Evolutionary conservation across 92 coral and sea anemone species (phyloP).

Genomic region (Epizoanthus rinbou): DNA sequence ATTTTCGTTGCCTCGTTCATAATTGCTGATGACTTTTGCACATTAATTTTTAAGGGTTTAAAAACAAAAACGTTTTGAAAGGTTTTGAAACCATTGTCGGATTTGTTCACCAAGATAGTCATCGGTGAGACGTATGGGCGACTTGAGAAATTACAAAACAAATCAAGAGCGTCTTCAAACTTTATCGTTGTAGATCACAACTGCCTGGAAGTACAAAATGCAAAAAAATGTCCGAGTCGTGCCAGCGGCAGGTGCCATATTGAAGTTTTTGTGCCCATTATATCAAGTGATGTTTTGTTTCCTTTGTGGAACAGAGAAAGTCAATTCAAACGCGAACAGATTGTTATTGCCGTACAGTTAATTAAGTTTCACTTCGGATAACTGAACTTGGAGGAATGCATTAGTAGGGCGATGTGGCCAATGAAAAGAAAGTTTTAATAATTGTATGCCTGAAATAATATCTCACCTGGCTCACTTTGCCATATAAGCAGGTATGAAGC

Average conservation of each 20-base stretch:
- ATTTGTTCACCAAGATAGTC: background rate
- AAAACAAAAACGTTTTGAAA: background rate
- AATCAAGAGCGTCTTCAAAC: background rate
- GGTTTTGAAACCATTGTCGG: background rate
- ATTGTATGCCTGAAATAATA: background rate
- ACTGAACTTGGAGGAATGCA: background rate
- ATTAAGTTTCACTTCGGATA: slow-evolving; percentile 9
- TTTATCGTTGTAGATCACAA: too few relatives aligned
- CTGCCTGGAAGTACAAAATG: too few relatives aligned
- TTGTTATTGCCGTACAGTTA: slow-evolving; percentile 10
- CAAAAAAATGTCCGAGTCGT: background rate
- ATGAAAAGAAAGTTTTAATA: slow-evolving; percentile 12
- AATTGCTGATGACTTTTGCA: background rate
- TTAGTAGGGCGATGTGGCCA: background rate
- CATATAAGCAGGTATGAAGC: background rate
- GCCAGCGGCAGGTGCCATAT: background rate
- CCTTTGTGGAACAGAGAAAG: background rate
- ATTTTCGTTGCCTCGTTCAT: background rate
- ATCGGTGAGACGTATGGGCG: background rate
- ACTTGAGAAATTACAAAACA: background rate
- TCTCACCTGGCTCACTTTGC: background rate
- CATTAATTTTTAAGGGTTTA: slow-evolving; percentile 18
- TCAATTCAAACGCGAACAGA: background rate
- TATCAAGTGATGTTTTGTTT: background rate
- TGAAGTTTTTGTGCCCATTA: background rate